Evolutionary conservation across 2,113 vertebrate genomes (phyloP).

Genomic region (Sorex araneus): DNA sequence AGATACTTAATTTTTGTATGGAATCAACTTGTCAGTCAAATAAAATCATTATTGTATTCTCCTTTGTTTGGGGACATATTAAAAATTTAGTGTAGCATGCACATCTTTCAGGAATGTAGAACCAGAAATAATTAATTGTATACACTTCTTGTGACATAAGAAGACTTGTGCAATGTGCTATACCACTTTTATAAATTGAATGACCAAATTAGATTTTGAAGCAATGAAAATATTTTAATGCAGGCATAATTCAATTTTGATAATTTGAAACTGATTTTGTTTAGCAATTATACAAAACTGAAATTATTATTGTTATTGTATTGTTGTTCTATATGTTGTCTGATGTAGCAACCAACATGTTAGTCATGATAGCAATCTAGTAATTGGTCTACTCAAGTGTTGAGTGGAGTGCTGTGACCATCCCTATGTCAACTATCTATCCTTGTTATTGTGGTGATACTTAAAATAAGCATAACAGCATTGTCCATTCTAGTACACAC

Average conservation of each 20-base stretch:
- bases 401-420: neutral
- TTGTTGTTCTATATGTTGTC: neutral
- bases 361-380: neutral
- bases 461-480: neutral
- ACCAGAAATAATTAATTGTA: neutral
- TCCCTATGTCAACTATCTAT: constrained; percentile 35
- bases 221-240: neutral
- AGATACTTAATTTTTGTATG: neutral
- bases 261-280: constrained; percentile 4
- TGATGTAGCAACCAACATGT: neutral
- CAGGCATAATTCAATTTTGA: neutral
- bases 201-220: neutral
- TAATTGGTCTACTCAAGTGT: constrained; percentile 27
- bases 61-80: neutral
- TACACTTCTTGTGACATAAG: neutral
- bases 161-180: neutral
- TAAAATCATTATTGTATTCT: constrained; percentile 38
- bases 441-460: neutral
- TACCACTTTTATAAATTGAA: constrained; percentile 18
- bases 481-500: neutral
- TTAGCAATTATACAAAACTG: constrained; percentile 26
- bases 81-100: constrained; percentile 1
- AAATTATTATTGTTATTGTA: neutral
- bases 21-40: constrained; percentile 6
- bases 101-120: constrained; percentile 42